Percentiles rank a stretch among this genome's conserved stretches.
phyloP scores from a whole-genome alignment of 2,113 vertebrate genomes.

The Ellobius talpinus region DNA sequence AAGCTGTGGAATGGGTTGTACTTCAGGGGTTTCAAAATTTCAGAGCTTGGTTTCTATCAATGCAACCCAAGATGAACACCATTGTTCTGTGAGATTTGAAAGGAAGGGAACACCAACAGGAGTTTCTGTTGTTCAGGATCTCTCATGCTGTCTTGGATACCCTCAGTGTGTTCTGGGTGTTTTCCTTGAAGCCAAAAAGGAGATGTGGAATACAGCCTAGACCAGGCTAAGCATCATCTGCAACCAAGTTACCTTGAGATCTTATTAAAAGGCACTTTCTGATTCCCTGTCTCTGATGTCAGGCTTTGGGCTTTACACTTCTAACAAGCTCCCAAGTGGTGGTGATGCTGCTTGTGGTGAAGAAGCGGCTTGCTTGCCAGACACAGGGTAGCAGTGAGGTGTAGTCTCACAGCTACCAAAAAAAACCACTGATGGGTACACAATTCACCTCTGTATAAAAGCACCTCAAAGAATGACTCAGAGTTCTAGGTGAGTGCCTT shows the following conservation, averaged over 20 bases:
- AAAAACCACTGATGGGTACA: not conserved
- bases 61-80: not conserved
- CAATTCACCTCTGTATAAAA: not conserved
- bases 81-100: not conserved
- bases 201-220: not conserved
- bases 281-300: not conserved
- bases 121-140: fast-evolving
- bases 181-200: not conserved
- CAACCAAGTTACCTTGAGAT: not conserved
- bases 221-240: not conserved
- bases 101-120: fast-evolving
- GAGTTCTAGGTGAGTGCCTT: not conserved
- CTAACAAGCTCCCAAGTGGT: not conserved
- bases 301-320: not conserved
- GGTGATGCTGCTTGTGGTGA: not conserved
- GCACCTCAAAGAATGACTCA: not conserved
- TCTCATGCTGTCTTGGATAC: not conserved
- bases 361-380: not conserved
- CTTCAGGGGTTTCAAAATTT: not conserved
- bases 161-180: not conserved
- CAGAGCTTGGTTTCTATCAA: not conserved
- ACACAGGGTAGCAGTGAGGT: not conserved
- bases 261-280: not conserved
- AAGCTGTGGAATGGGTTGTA: not conserved
- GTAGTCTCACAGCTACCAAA: not conserved